phyloP scores from a whole-genome alignment of 1,140 invertebrate genomes.

The Acromyrmex heyeri region DNA sequence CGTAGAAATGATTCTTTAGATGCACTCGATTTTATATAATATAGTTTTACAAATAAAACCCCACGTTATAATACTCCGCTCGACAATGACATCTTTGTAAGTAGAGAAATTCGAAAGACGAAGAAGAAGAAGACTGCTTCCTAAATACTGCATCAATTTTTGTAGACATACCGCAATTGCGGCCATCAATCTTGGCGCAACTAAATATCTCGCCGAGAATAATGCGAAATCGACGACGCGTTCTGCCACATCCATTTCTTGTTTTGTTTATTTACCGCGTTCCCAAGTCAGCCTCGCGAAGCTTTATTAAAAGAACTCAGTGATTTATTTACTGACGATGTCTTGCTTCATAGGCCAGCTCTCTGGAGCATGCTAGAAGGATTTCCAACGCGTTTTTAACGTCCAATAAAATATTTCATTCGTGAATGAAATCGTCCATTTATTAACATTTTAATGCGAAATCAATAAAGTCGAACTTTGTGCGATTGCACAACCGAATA shows the following conservation, averaged over 20 bases:
- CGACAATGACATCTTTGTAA: background rate
- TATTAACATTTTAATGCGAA: slow-evolving; percentile 50
- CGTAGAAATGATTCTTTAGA: background rate
- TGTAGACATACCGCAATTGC: slow-evolving; percentile 3
- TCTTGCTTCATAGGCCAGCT: slow-evolving; percentile 14
- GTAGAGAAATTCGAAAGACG: background rate
- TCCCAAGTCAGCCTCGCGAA: slow-evolving; percentile 11
- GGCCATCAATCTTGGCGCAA: slow-evolving; percentile 22
- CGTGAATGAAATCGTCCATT: slow-evolving; percentile 7
- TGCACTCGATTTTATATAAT: background rate
- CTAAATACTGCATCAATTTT: slow-evolving; percentile 40
- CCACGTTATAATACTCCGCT: background rate
- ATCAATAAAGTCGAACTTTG: slow-evolving; percentile 22
- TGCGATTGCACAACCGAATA: background rate
- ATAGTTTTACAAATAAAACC: background rate
- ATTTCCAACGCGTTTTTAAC: slow-evolving; percentile 10
- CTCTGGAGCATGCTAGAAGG: background rate
- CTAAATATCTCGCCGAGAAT: slow-evolving; percentile 31
- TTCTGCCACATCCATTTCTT: slow-evolving; percentile 8
- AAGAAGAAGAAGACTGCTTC: background rate
- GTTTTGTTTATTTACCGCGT: slow-evolving; percentile 38
- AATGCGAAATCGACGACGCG: slow-evolving; percentile 42
- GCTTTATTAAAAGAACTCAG: slow-evolving; percentile 36
- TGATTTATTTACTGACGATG: slow-evolving; percentile 45
- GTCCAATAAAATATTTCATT: slow-evolving; percentile 9